Base-by-base conservation (phyloP, 1,140 invertebrate species). In the Macrosteles quadrilineatus region DNA sequence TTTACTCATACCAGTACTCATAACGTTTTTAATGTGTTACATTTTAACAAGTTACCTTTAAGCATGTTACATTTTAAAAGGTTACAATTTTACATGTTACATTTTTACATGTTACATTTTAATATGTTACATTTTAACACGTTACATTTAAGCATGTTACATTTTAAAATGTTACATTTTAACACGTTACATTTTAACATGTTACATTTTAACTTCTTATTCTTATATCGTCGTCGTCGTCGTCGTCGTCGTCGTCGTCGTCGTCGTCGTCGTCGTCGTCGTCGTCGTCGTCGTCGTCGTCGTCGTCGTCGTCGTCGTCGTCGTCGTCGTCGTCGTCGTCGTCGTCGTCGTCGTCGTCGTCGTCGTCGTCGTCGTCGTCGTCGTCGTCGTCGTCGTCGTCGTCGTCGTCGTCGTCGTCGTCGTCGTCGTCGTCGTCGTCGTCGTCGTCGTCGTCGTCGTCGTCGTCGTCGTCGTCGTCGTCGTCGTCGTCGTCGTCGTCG, bases 251-350 rank as follows among this genome's bases (percentile, higher is more conserved):
- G 9, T 43, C 40, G n/a, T 43, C 40, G 40, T n/a, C 40, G 40
- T 43, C 40, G n/a, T 43, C 40, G n/a, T 43, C 40, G 40, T 43
- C 40, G 40, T 43, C n/a, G 40, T n/a, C 40, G 40, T n/a, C 9
- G 9, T n/a, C 9, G 9, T 9, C n/a, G 9, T 9, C 40, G 9
- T n/a, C 9, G 9, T 43, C 40, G 40, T 43, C 40, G 40, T 43
- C 40, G 40, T 43, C n/a, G 40, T 43, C 40, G 40, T 43, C n/a
- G 40, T 43, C 40, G 40, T 43, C n/a, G n/a, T 43, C 40, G n/a
- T 43, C n/a, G 40, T 43, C 40, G 40, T 43, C n/a, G n/a, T 43
- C 62, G n/a, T n/a, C 40, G 40, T 43, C 40, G 40, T 43, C 40
- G 40, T 43, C 40, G 40, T 43, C n/a, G n/a, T 43, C 40, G 40